Evolutionary conservation across 1,140 invertebrate species (phyloP), one percentile per base, ranked within the genome.

Genomic region (Hypsibius dujardini): DNA sequence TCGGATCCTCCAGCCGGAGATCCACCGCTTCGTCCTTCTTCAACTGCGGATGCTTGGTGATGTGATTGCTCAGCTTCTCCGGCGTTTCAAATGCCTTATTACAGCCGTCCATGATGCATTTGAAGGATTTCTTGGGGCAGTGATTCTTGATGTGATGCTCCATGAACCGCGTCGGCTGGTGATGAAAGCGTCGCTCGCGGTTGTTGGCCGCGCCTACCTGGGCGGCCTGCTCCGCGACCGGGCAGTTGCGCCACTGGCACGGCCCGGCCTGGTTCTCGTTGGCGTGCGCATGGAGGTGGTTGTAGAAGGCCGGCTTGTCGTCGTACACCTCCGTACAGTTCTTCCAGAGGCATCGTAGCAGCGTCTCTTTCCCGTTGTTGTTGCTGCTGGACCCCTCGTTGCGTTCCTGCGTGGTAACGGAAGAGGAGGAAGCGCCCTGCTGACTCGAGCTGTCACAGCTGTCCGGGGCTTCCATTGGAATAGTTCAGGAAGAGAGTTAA

Each of bases 261-360:
- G 50, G 50, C n/a, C 50, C 50, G 50, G 50, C 50, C 50, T 7
- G 7, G 50, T 56, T 56, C 50, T 56, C 50, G n/a, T 7, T 56
- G n/a, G 50, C 50, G n/a, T 56, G 50, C 7, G 7, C 7, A 7
- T 56, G 50, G 50, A 56, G 50, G 50, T 56, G 50, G n/a, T 7
- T 56, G 7, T n/a, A 56, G 50, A 56, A 56, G 7, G 50, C 50
- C 50, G n/a, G 7, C 7, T 7, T n/a, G n/a, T 56, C 50, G 50
- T 56, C 50, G 50, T n/a, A 56, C 7, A 56, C 50, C 50, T 56
- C 50, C n/a, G 7, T n/a, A n/a, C 50, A 56, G 50, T 56, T n/a
- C n/a, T 56, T 56, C 50, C 50, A 56, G n/a, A 56, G 50, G n/a
- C 50, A 56, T n/a, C 7, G 50, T 56, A 56, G n/a, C n/a, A n/a